These are phyloP conservation scores for Rhagophthalmus giganteus DNA, from an alignment of 2,888 invertebrate genomes.

Conservation along the genomic window DNA sequence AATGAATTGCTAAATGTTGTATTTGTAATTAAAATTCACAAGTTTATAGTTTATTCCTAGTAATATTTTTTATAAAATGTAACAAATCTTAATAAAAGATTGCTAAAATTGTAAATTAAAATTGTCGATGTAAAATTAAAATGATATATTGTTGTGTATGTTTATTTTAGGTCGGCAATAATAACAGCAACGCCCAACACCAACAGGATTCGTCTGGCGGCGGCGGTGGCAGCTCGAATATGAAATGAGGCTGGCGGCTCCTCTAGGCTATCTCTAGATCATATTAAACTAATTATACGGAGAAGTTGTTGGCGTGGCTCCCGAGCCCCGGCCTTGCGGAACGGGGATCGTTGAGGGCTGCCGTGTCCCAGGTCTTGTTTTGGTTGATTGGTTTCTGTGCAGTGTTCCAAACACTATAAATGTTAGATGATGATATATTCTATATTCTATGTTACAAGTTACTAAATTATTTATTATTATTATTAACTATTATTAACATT, in stretches of 20 bases:
- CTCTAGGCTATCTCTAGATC: constrained; percentile 46
- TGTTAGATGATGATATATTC: constrained; percentile 49
- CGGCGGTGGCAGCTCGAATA: constrained; percentile 21
- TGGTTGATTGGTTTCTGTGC: constrained; percentile 50
- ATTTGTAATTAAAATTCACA: no score
- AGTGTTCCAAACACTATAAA: constrained; percentile 52
- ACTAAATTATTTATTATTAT: constrained; percentile 32
- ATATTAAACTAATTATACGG: constrained; percentile 35
- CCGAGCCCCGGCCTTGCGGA: constrained; percentile 16
- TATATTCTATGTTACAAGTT: constrained; percentile 50
- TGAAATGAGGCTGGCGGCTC: constrained; percentile 29
- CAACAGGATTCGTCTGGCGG: constrained; percentile 24
- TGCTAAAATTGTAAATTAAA: no score
- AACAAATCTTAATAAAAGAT: no score
- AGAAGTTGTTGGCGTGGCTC: constrained; percentile 26
- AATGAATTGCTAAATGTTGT: no score
- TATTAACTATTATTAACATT: constrained; percentile 22
- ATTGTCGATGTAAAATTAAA: no score
- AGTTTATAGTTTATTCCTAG: no score
- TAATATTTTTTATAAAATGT: no score
- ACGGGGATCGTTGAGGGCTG: constrained; percentile 21
- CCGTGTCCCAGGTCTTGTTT: constrained; percentile 45
- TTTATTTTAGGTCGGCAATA: constrained; percentile 23
- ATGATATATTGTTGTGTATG: no score
- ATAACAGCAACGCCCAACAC: constrained; percentile 20